Percentiles rank a stretch among this genome's conserved stretches.
Evolutionary conservation across 2,113 vertebrate species (phyloP).

Genomic region (Ciconia maguari): DNA sequence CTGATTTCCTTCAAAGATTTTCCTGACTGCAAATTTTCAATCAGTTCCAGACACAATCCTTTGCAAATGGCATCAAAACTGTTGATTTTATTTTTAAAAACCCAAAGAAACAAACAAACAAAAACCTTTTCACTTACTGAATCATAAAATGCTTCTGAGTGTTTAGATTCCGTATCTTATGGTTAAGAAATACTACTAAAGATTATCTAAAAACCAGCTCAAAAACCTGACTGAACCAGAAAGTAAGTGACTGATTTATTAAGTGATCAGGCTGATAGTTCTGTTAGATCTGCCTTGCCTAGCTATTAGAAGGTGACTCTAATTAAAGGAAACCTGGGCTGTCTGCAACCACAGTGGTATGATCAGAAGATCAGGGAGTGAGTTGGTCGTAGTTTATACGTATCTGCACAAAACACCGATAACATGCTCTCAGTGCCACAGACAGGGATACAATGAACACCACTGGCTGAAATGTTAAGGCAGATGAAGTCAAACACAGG

Average conservation of each 20-base stretch:
- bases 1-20: constrained; percentile 15
- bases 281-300: neutral
- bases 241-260: neutral
- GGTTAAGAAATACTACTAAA: neutral
- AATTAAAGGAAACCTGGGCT: neutral
- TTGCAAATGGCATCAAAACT: neutral
- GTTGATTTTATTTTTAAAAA: neutral
- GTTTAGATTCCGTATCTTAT: neutral
- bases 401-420: neutral
- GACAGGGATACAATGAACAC: neutral
- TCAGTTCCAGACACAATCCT: neutral
- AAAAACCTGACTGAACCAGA: neutral
- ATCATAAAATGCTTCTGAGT: neutral
- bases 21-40: neutral
- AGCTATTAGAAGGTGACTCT: neutral
- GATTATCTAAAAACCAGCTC: neutral
- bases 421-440: neutral
- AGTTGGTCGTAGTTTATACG: accelerated
- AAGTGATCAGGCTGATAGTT: neutral
- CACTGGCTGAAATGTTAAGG: neutral
- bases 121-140: neutral
- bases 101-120: neutral
- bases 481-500: neutral
- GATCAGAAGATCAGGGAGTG: neutral
- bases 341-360: neutral